Evolutionary conservation across 2,113 vertebrate species (phyloP).

Genomic region (Cynocephalus volans): DNA sequence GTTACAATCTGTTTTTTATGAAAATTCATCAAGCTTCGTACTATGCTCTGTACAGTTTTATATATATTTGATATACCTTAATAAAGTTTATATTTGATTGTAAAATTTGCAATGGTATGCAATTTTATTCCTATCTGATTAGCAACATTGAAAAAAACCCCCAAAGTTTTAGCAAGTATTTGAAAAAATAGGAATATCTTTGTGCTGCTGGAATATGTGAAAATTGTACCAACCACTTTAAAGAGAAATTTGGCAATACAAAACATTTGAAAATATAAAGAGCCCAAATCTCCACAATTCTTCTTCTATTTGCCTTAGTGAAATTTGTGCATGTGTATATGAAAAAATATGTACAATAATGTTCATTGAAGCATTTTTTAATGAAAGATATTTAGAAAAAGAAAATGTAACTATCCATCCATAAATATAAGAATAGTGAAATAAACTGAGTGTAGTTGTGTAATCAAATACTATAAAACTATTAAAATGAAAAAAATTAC

Average conservation of each 20-base stretch:
- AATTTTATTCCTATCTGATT: not conserved
- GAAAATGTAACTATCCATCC: not conserved
- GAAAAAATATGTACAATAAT: not conserved
- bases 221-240: not conserved
- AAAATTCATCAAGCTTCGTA: not conserved
- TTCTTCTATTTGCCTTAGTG: not conserved
- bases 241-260: not conserved
- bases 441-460: not conserved
- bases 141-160: not conserved
- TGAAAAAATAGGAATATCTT: not conserved
- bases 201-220: not conserved
- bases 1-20: not conserved
- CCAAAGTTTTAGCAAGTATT: not conserved
- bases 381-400: not conserved
- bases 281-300: not conserved
- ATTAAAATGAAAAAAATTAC: not conserved
- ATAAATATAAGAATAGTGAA: not conserved
- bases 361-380: not conserved
- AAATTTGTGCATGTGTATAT: fast-evolving
- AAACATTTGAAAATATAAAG: not conserved
- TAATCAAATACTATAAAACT: not conserved
- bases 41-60: not conserved
- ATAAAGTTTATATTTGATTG: not conserved
- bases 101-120: not conserved
- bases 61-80: not conserved